phyloP scores from a whole-genome alignment of 2,888 invertebrate species.

The Nephrocerus scutellatus region DNA sequence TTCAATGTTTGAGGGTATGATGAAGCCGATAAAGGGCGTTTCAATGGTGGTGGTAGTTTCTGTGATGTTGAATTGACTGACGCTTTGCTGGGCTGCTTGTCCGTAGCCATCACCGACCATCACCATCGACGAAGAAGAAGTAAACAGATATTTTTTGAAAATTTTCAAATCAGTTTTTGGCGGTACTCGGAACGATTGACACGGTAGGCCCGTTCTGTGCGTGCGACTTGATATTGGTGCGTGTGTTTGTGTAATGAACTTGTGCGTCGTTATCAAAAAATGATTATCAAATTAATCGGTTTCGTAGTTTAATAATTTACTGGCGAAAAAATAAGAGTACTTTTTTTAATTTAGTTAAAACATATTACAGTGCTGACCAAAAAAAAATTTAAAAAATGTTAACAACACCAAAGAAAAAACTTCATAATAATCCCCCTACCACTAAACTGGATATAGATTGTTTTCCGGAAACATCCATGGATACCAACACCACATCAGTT shows the following conservation, averaged over 20 bases:
- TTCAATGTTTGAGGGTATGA: too few relatives aligned
- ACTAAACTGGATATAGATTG: too few relatives aligned
- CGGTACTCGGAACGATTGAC: conserved; percentile 35
- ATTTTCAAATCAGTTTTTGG: conserved; percentile 44
- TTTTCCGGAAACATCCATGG: too few relatives aligned
- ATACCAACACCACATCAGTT: conserved; percentile 20
- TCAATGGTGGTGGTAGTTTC: too few relatives aligned
- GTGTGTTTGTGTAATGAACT: too few relatives aligned
- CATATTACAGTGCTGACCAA: not conserved
- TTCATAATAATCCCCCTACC: conserved; percentile 9
- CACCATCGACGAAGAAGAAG: conserved; percentile 16
- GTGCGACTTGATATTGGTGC: too few relatives aligned
- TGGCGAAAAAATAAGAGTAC: conserved; percentile 18
- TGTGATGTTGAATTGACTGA: too few relatives aligned
- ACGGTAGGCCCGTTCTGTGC: conserved; percentile 5
- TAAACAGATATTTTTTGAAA: conserved; percentile 34
- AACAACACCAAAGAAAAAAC: conserved; percentile 21
- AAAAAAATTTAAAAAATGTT: conserved; percentile 19
- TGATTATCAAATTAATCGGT: not conserved
- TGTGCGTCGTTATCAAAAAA: conserved; percentile 3
- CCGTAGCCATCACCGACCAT: too few relatives aligned
- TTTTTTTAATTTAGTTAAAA: conserved; percentile 5
- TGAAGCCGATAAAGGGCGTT: too few relatives aligned
- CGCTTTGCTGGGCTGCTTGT: too few relatives aligned
- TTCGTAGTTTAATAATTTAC: too few relatives aligned